These are phyloP conservation scores for Equus przewalskii DNA, from an alignment of 2,113 vertebrate species.

Conservation along the genomic window DNA sequence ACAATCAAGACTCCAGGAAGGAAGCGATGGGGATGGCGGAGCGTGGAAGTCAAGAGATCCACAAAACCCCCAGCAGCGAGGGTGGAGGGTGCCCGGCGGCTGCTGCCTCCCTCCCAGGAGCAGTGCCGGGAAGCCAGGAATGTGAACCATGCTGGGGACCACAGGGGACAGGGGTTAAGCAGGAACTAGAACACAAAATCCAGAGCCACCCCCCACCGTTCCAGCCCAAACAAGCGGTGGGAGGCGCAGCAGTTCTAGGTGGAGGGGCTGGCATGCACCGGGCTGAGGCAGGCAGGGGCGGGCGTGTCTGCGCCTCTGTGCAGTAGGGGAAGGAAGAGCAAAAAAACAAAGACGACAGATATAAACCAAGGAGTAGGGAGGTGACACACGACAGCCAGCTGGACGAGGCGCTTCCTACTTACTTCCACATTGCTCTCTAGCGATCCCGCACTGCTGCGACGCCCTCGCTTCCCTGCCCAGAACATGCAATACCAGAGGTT, in stretches of 20 bases:
- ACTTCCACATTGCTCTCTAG: conserved; percentile 99
- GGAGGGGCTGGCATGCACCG: conserved; percentile 94
- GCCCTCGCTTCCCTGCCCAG: conserved; percentile 99
- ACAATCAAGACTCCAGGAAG: conserved; percentile 83
- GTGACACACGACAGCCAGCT: conserved; percentile 94
- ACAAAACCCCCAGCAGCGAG: conserved; percentile 84
- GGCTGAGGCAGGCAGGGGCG: conserved; percentile 90
- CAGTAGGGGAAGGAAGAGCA: conserved; percentile 86
- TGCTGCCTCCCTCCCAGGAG: neutral
- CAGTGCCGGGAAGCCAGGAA: conserved; percentile 86
- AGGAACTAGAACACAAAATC: conserved; percentile 87
- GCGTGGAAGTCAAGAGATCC: conserved; percentile 81
- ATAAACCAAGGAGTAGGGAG: conserved; percentile 87
- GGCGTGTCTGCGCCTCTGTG: conserved; percentile 82
- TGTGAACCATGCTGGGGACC: conserved; percentile 94
- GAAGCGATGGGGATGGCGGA: conserved; percentile 85
- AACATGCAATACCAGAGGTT: conserved; percentile 98
- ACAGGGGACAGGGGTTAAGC: conserved; percentile 86
- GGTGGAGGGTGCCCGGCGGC: conserved; percentile 81
- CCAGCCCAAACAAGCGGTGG: conserved; percentile 89
- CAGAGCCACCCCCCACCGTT: conserved; percentile 69
- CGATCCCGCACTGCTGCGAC: conserved; percentile 99
- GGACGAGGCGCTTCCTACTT: conserved; percentile 94
- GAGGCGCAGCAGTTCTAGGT: conserved; percentile 76
- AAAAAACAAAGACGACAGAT: conserved; percentile 83